Evolutionary conservation across 2,113 vertebrate species (phyloP).

Genomic region (Trematocara variabile): DNA sequence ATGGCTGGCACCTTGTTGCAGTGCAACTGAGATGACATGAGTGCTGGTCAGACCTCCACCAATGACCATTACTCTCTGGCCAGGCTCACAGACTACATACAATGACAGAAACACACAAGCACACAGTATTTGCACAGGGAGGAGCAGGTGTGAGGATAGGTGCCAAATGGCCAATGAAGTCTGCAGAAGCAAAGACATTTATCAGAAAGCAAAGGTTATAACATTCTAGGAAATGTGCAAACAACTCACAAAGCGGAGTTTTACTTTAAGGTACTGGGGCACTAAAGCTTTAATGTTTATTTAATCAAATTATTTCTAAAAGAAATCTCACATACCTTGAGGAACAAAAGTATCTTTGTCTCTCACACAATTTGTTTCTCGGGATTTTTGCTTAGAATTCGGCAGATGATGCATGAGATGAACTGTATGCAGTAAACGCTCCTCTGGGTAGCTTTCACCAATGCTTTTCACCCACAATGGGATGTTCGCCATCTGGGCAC

Average conservation of each 20-base stretch:
- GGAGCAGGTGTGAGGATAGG: neutral
- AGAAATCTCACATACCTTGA: conserved; percentile 29
- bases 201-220: neutral
- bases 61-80: conserved; percentile 74
- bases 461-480: conserved; percentile 69
- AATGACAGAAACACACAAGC: conserved; percentile 16
- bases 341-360: neutral
- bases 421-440: conserved; percentile 70
- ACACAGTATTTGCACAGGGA: neutral
- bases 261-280: neutral
- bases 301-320: neutral
- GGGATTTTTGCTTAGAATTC: neutral
- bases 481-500: conserved; percentile 75
- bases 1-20: conserved; percentile 73
- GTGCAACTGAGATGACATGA: conserved; percentile 70
- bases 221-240: neutral
- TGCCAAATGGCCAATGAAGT: neutral
- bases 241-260: neutral
- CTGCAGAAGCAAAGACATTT: neutral
- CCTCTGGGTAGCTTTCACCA: conserved; percentile 69
- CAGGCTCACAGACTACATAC: conserved; percentile 54
- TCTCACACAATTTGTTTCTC: neutral
- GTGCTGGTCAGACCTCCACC: conserved; percentile 78
- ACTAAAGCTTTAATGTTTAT: neutral
- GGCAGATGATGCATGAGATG: conserved; percentile 70